Evolutionary conservation across 2,113 vertebrate species (phyloP), one percentile per base, ranked within the genome.

Genomic region (Pyrgilauda ruficollis): DNA sequence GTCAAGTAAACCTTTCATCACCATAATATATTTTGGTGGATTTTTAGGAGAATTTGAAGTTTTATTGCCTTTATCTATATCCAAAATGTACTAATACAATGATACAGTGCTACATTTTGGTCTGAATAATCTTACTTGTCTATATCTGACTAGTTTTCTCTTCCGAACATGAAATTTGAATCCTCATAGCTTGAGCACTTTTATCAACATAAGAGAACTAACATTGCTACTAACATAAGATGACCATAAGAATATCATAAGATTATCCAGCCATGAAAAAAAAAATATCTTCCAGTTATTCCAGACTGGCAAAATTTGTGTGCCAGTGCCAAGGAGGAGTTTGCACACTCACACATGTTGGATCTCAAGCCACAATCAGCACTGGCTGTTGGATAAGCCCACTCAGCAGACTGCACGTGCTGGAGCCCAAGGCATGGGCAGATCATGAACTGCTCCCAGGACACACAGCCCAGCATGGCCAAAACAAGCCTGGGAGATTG

Each of bases 341-440:
- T 53, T 90, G n/a, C 13, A 23, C 7, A 44, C 52, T 52, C 63
- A 46, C 27, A 67, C 7, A 13, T 4, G 14, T 6, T 58, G 41
- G 55, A 37, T n/a, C 31, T 68, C 35, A 15, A 75, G 58, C 41
- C 37, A 33, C 4, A 10, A n/a, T 7, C 37, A 55, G 31, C 14
- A 27, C 31, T 15, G 44, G 50, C n/a, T 73, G 41, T 30, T 37
- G n/a, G 22, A 13, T 9, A 56, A 68, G 11, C 27, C 1, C 0
- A 15, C 43, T 35, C 1, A 61, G 50, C n/a, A 61, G 35, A 18
- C 18, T 37, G 28, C 28, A 11, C 2, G 0, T 21, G 52, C 28
- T 31, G 31, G 30, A 76, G 63, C 26, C 44, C 86, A 68, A 52
- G 61, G 31, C 61, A 74, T 2, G 11, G 72, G 27, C 18, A 67